phyloP scores from a whole-genome alignment of 53 echinoderm and acorn worm genomes.

The Glandiceps talaboti region DNA sequence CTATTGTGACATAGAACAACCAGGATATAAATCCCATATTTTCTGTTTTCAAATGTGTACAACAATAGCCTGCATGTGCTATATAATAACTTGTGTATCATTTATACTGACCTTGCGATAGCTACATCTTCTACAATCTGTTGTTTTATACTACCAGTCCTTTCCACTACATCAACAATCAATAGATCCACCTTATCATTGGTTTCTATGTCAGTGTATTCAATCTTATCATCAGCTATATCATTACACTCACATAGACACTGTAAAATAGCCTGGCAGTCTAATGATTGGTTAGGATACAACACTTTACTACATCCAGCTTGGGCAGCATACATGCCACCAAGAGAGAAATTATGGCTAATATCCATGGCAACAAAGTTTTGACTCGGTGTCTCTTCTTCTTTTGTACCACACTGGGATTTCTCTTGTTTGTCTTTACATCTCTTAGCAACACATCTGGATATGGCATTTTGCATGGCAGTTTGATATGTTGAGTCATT shows the following conservation, averaged over 20 bases:
- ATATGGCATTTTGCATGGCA: not conserved
- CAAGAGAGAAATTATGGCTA: slow-evolving; percentile 13
- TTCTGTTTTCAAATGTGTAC: no score
- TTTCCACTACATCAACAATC: slow-evolving; percentile 37
- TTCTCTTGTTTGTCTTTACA: no score
- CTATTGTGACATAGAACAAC: no score
- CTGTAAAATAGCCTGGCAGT: slow-evolving; percentile 14
- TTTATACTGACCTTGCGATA: slow-evolving; percentile 25
- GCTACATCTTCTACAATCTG: slow-evolving; percentile 39
- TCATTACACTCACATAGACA: slow-evolving; percentile 13
- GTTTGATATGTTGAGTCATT: not conserved
- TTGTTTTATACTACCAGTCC: slow-evolving; percentile 22
- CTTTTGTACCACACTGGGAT: not conserved
- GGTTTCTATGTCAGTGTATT: no score
- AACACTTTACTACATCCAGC: slow-evolving; percentile 6
- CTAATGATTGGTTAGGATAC: slow-evolving; percentile 7
- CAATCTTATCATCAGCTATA: slow-evolving; percentile 2
- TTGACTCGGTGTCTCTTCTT: not conserved
- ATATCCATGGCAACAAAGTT: slow-evolving; percentile 19
- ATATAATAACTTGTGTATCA: no score
- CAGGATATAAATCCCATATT: no score
- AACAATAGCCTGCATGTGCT: no score
- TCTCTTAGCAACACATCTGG: not conserved
- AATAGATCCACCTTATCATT: slow-evolving; percentile 17
- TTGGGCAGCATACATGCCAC: slow-evolving; percentile 38